phyloP scores from a whole-genome alignment of 2,113 vertebrate species.

The Indri indri region DNA sequence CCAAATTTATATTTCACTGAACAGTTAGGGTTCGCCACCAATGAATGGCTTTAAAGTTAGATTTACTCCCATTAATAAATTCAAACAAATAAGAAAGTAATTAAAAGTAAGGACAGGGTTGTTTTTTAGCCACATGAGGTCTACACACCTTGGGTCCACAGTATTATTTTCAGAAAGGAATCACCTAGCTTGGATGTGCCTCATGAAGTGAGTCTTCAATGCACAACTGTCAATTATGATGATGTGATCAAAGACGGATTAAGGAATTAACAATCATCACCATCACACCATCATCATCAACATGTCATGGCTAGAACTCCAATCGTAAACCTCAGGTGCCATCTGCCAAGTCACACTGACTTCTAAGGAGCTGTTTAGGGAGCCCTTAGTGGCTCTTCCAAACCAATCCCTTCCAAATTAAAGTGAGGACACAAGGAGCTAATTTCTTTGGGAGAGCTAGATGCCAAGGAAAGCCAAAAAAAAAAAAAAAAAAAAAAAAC shows the following conservation, averaged over 20 bases:
- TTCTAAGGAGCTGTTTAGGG: neutral
- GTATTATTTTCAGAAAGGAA: constrained; percentile 7
- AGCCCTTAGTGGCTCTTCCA: neutral
- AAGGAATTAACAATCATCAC: neutral
- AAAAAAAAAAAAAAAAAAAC: neutral
- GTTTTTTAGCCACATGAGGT: neutral
- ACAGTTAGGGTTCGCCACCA: neutral
- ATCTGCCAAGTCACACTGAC: neutral
- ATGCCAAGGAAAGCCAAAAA: neutral
- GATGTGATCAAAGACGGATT: neutral
- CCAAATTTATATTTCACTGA: neutral
- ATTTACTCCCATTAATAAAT: neutral
- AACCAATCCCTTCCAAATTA: neutral
- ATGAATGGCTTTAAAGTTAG: neutral
- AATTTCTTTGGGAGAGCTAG: neutral
- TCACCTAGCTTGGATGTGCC: neutral
- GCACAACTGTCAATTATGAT: neutral
- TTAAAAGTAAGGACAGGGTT: neutral
- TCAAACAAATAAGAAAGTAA: constrained; percentile 37
- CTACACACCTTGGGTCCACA: neutral
- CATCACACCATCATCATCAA: neutral
- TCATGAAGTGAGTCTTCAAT: neutral
- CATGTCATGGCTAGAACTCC: neutral
- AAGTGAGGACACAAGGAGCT: neutral
- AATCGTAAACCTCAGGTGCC: neutral